Evolutionary conservation across 2,888 invertebrate genomes (phyloP).

Genomic region (Erebia ligea): DNA sequence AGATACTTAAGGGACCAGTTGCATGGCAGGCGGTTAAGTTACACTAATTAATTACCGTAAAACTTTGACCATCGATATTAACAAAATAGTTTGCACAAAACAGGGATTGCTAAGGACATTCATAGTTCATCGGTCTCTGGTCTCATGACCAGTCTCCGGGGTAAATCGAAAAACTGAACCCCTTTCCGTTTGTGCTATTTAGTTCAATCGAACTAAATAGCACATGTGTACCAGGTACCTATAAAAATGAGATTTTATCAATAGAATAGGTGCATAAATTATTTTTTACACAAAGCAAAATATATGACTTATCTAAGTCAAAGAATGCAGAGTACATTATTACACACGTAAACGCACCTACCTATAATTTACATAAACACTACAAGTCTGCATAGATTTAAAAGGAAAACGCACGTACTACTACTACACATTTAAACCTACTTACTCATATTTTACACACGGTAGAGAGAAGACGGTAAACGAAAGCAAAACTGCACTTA

Average conservation of each 20-base stretch:
- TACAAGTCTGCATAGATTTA: neutral
- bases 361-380: no score
- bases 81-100: no score
- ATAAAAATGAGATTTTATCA: neutral
- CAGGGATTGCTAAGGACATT: no score
- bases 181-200: no score
- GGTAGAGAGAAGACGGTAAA: neutral
- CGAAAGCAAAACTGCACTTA: constrained; percentile 10
- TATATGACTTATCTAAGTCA: no score
- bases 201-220: neutral
- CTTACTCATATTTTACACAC: neutral
- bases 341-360: neutral
- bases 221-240: neutral
- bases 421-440: neutral
- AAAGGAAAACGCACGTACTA: constrained; percentile 12
- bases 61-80: no score
- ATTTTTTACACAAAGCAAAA: neutral
- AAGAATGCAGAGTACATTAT: neutral
- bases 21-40: no score
- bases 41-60: no score
- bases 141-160: neutral
- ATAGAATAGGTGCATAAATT: no score
- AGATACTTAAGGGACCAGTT: no score
- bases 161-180: neutral
- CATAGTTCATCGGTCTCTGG: neutral